phyloP scores from a whole-genome alignment of 2,888 invertebrate species.

The Athalia circularis region DNA sequence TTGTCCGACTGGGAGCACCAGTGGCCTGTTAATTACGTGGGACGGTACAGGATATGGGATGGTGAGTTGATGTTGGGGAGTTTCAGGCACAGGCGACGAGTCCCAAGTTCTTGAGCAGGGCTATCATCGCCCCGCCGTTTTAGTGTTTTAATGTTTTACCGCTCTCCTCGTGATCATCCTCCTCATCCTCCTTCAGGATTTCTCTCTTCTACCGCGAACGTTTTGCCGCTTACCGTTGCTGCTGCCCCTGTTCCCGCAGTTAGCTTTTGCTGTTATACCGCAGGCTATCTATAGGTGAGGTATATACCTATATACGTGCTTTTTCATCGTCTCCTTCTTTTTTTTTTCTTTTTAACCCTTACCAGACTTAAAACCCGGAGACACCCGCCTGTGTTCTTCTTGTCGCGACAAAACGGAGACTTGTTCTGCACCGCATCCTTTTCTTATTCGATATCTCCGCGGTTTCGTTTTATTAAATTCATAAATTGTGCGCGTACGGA shows the following conservation, averaged over 20 bases:
- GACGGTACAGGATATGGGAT: neutral
- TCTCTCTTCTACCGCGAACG: neutral
- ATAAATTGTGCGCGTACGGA: no score
- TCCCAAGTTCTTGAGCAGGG: slow-evolving; percentile 18
- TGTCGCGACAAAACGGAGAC: slow-evolving; percentile 15
- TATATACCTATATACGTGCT: neutral
- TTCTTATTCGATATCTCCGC: neutral
- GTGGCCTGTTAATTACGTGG: slow-evolving; percentile 63
- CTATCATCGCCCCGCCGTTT: slow-evolving; percentile 53
- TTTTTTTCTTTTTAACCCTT: neutral
- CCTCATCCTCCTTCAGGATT: neutral
- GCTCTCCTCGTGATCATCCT: slow-evolving; percentile 10
- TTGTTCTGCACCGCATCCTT: neutral
- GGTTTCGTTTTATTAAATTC: neutral
- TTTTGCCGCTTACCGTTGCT: neutral
- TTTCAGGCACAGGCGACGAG: slow-evolving; percentile 53
- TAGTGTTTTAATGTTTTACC: slow-evolving; percentile 50
- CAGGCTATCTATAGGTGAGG: neutral
- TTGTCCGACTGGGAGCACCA: slow-evolving; percentile 51
- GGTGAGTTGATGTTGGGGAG: slow-evolving; percentile 15
- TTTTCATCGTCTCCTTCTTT: neutral
- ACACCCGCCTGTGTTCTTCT: neutral
- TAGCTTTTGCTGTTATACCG: neutral
- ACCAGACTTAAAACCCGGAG: neutral
- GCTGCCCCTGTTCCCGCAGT: neutral